A percentile compares a stretch with the other conserved stretches of the same genome.
phyloP scores from a whole-genome alignment of 92 coral and sea anemone species.

The Montipora capitata region DNA sequence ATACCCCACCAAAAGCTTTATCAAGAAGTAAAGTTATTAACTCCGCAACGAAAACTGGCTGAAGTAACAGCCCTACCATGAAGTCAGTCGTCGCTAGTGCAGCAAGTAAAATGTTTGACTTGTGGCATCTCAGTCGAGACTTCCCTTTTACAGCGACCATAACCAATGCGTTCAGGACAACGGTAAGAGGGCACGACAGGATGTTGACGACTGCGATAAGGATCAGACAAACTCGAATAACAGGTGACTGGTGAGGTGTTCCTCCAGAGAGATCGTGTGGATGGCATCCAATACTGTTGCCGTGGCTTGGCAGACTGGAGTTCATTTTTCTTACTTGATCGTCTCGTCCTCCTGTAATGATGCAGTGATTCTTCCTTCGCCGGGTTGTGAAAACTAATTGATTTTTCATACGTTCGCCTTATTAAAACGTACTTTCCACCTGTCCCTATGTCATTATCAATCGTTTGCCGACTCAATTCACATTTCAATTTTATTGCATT shows the following conservation, averaged over 20 bases:
- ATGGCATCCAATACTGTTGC: not conserved
- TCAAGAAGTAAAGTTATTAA: not conserved
- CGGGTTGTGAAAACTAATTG: not conserved
- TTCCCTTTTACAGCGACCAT: not conserved
- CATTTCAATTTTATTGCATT: too few relatives aligned
- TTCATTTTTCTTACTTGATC: not conserved
- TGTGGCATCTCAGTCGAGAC: conserved; percentile 2
- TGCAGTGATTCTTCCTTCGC: not conserved
- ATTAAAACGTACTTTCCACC: not conserved
- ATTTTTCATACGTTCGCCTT: not conserved
- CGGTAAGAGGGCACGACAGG: not conserved
- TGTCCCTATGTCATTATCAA: not conserved
- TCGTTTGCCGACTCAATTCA: too few relatives aligned
- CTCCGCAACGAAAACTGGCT: not conserved
- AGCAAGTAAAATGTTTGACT: conserved; percentile 12
- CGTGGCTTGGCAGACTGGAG: conserved; percentile 1
- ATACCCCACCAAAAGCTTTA: not conserved
- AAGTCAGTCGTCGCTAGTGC: not conserved
- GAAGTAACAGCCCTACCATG: not conserved
- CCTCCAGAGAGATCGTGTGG: not conserved
- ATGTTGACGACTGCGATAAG: not conserved
- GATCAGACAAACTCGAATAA: not conserved
- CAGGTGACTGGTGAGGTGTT: not conserved
- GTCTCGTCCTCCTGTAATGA: not conserved
- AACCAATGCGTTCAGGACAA: not conserved